Evolutionary conservation across 2,113 vertebrate genomes (phyloP).

Genomic region (Bagarius yarrelli): DNA sequence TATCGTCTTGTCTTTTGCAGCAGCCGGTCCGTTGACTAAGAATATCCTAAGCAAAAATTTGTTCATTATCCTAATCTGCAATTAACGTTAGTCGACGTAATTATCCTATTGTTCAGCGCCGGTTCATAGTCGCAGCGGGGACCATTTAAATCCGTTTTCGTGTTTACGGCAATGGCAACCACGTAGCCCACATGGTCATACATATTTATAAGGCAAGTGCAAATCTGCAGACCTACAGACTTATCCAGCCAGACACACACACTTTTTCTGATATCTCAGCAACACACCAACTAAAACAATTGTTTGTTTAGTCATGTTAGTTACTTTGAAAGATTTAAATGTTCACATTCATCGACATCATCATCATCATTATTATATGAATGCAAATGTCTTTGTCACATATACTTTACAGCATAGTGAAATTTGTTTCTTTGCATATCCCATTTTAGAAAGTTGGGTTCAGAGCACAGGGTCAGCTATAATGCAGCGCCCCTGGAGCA

Average conservation of each 20-base stretch:
- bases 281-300: neutral
- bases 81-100: neutral
- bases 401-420: too few relatives aligned
- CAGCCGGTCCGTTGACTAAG: neutral
- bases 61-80: neutral
- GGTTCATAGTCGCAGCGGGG: neutral
- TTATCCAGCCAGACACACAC: neutral
- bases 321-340: neutral
- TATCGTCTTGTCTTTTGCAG: neutral
- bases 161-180: neutral
- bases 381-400: too few relatives aligned
- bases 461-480: too few relatives aligned
- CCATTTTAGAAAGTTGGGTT: too few relatives aligned
- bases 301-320: neutral
- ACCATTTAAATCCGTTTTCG: neutral
- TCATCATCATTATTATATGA: too few relatives aligned
- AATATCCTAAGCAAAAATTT: neutral
- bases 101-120: slow-evolving; percentile 10
- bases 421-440: too few relatives aligned
- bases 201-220: slow-evolving; percentile 29
- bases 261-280: neutral
- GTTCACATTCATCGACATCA: neutral
- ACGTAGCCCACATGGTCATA: neutral
- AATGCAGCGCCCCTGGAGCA: too few relatives aligned
- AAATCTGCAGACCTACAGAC: neutral